Evolutionary conservation across 2,797 vertebrate species (phyloP).

Genomic region (Coilia nasus): DNA sequence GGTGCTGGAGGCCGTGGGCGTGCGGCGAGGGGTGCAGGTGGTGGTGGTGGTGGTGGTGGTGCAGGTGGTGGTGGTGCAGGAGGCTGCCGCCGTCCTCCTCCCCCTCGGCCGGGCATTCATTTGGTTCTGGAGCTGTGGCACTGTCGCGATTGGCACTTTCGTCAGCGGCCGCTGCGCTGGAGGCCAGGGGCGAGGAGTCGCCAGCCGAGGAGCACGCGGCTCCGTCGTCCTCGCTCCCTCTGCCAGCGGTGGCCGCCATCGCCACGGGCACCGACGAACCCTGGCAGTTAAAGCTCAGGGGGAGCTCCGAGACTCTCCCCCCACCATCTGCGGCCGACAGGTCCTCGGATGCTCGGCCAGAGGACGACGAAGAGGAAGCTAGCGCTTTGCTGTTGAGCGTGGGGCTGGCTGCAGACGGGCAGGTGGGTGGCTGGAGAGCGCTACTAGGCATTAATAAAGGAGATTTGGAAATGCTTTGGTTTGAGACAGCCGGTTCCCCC

Average conservation of each 20-base stretch:
- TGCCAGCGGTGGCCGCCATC: conserved; percentile 74
- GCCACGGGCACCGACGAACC: conserved; percentile 74
- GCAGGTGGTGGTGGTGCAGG: conserved; percentile 82
- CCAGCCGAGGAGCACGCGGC: conserved; percentile 68
- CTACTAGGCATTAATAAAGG: conserved; percentile 99
- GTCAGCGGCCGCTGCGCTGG: conserved; percentile 78
- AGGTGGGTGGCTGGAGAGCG: conserved; percentile 92
- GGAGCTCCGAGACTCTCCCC: conserved; percentile 85
- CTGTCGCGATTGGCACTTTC: conserved; percentile 99
- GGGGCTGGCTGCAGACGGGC: conserved; percentile 81
- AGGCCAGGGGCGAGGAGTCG: conserved; percentile 75
- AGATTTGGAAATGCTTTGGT: conserved; percentile 99
- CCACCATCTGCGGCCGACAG: conserved; percentile 86
- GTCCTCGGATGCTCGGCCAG: conserved; percentile 86
- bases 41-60: conserved; percentile 88
- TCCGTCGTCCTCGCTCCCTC: conserved; percentile 90
- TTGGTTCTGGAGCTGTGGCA: conserved; percentile 99
- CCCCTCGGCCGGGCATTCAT: conserved; percentile 92
- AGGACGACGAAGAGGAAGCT: conserved; percentile 90
- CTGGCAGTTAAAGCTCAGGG: conserved; percentile 99
- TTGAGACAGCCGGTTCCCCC: conserved; percentile 98
- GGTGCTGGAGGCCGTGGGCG: conserved; percentile 79
- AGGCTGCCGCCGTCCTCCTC: conserved; percentile 88
- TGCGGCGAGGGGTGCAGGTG: conserved; percentile 78
- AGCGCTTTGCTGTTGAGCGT: conserved; percentile 83